Conservation (phyloP, 2,888 invertebrate genomes). For the Lumbricus terrestris region DNA sequence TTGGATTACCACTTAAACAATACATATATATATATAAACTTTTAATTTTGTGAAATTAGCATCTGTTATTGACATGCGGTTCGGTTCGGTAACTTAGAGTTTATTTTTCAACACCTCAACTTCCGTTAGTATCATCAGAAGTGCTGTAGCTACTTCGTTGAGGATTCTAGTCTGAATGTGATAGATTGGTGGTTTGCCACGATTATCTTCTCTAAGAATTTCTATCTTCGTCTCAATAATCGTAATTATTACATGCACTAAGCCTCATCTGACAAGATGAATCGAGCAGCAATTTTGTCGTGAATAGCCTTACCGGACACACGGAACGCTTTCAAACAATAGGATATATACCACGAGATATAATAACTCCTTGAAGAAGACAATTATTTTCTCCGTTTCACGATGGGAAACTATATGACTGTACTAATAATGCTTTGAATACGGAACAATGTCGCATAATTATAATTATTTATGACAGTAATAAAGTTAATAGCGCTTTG, state of each 20-base stretch:
- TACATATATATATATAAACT: not conserved
- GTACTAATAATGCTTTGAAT: too few relatives aligned
- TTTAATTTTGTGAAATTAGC: not conserved
- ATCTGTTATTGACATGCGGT: not conserved
- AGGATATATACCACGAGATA: too few relatives aligned
- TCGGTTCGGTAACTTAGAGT: not conserved
- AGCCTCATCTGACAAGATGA: not conserved
- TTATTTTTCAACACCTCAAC: not conserved
- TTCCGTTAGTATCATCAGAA: not conserved
- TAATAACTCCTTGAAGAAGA: too few relatives aligned
- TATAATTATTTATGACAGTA: too few relatives aligned
- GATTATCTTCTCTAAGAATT: not conserved
- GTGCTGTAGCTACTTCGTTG: not conserved
- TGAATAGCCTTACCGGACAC: too few relatives aligned
- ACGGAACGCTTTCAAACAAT: not conserved
- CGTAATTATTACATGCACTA: not conserved
- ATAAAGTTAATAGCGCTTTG: too few relatives aligned
- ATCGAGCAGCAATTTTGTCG: not conserved
- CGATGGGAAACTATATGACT: too few relatives aligned
- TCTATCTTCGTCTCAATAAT: not conserved
- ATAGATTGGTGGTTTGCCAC: not conserved
- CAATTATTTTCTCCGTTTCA: too few relatives aligned
- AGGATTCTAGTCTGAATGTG: not conserved
- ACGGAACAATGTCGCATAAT: too few relatives aligned
- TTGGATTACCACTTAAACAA: too few relatives aligned